phyloP scores from a whole-genome alignment of 2,888 invertebrate genomes.

The Pandemis corylana region DNA sequence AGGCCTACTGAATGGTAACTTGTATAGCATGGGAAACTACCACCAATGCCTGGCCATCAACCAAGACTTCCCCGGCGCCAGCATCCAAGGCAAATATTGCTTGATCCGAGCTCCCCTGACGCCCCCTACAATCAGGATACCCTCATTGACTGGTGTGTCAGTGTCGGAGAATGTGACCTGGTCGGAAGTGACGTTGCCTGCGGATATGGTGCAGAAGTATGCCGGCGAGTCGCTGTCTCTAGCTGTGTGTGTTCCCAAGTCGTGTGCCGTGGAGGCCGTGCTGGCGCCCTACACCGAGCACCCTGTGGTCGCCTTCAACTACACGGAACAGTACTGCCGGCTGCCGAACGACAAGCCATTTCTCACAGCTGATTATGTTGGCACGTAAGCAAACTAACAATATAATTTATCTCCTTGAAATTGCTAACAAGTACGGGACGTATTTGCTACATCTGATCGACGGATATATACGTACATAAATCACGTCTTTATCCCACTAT shows the following conservation, averaged over 20 bases:
- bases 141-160: not conserved
- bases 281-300: conserved; percentile 1
- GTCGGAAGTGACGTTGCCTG: not conserved
- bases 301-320: conserved; percentile 1
- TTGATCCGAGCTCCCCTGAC: not conserved
- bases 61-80: not conserved
- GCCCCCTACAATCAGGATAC: not conserved
- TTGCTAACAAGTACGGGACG: too few species aligned
- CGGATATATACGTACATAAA: too few species aligned
- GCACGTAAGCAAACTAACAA: not conserved
- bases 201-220: not conserved
- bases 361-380: not conserved
- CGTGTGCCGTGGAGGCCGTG: not conserved
- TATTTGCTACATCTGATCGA: too few species aligned
- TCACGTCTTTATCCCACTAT: too few species aligned
- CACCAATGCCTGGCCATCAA: conserved; percentile 10
- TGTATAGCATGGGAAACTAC: not conserved
- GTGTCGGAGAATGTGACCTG: not conserved
- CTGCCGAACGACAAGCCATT: conserved; percentile 5
- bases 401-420: too few species aligned
- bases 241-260: not conserved
- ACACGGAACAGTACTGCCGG: conserved; percentile 5
- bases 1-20: not conserved
- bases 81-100: conserved; percentile 8
- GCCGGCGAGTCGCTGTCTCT: not conserved